Percentiles rank a stretch among this genome's conserved stretches.
Conservation (phyloP, 2,797 vertebrate genomes). For the Spatula clypeata region DNA sequence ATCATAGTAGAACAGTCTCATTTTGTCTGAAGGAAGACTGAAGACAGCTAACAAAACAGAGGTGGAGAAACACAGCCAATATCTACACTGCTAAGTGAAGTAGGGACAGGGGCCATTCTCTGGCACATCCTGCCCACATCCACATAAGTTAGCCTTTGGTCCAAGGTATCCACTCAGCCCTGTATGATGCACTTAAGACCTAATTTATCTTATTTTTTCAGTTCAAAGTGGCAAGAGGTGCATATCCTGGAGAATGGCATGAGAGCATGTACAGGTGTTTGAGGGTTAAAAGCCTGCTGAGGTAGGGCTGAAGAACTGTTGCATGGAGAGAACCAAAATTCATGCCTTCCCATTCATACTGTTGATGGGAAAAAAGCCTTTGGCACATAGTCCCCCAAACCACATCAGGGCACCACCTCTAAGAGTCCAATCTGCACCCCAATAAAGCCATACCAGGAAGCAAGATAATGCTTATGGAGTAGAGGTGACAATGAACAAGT, state of each 20-base stretch:
- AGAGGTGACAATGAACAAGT: neutral
- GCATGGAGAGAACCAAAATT: neutral
- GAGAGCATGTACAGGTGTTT: neutral
- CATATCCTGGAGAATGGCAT: neutral
- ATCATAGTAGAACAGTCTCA: neutral
- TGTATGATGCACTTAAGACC: neutral
- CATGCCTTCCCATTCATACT: fast-evolving
- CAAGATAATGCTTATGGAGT: neutral
- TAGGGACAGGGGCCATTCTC: neutral
- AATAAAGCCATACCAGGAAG: neutral
- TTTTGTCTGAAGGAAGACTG: neutral
- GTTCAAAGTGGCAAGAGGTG: neutral
- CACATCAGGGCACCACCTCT: neutral
- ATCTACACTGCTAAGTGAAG: neutral
- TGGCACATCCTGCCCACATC: neutral
- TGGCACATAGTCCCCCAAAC: neutral
- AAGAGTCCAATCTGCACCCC: neutral
- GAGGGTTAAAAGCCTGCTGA: neutral
- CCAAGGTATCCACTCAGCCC: neutral
- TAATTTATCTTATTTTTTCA: neutral
- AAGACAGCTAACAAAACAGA: neutral
- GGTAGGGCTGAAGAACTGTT: neutral
- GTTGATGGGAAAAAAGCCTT: fast-evolving
- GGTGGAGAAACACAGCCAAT: neutral
- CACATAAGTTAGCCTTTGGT: fast-evolving